Evolutionary conservation across 2,113 vertebrate species (phyloP).

Genomic region (Procavia capensis): DNA sequence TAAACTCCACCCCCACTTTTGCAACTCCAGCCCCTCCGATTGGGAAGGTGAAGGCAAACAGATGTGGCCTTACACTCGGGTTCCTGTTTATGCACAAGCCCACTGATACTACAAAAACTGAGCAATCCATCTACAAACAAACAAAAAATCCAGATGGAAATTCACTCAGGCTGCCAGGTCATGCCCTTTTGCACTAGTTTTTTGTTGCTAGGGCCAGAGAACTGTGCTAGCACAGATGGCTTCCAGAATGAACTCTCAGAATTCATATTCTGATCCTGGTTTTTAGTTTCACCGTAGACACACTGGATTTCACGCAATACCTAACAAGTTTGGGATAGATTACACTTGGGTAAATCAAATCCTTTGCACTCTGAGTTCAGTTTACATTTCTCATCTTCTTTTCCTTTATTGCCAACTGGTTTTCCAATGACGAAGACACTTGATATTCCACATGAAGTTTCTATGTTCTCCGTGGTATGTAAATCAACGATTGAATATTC

Average conservation of each 20-base stretch:
- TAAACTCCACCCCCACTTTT: background rate
- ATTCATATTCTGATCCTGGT: background rate
- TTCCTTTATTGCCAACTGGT: background rate
- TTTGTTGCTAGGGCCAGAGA: background rate
- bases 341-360: background rate
- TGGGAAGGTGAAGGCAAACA: background rate
- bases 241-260: background rate
- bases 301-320: background rate
- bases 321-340: background rate
- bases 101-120: no score
- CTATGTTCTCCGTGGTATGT: background rate
- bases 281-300: background rate
- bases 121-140: background rate
- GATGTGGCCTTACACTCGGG: background rate
- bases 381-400: background rate
- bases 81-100: background rate
- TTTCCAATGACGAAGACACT: background rate
- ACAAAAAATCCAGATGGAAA: background rate
- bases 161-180: rapidly evolving
- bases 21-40: background rate
- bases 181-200: background rate
- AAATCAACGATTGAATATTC: conserved; percentile 58
- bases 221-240: background rate
- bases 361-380: background rate
- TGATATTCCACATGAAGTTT: conserved; percentile 35